phyloP scores from a whole-genome alignment of 2,797 vertebrate species.

The Strix occidentalis region DNA sequence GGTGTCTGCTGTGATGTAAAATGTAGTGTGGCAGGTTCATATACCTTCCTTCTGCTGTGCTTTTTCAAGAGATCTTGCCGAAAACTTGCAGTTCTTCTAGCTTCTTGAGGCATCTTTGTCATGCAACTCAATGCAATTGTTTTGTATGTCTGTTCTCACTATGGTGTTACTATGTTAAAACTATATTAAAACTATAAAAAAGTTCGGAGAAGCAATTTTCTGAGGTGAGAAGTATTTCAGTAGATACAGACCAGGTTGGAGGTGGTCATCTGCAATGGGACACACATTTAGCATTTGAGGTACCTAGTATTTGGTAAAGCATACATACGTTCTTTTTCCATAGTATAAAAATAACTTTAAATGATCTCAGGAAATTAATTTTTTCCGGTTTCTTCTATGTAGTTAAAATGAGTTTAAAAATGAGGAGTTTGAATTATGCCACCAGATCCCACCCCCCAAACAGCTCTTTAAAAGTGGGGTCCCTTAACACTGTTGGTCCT shows the following conservation, averaged over 20 bases:
- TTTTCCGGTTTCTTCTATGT: neutral
- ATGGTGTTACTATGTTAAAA: neutral
- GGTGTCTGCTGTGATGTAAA: neutral
- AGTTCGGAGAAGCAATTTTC: neutral
- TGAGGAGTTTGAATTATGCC: neutral
- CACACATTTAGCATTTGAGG: neutral
- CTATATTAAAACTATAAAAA: neutral
- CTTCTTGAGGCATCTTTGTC: neutral
- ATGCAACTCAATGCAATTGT: neutral
- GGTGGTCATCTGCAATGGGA: neutral
- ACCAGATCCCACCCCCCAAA: neutral
- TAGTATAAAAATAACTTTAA: neutral
- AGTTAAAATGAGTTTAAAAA: neutral
- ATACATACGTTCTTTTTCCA: rapidly evolving
- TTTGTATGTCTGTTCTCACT: neutral
- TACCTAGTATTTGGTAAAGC: neutral
- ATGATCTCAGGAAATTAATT: neutral
- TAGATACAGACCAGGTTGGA: neutral
- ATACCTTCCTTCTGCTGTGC: neutral
- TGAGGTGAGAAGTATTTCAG: neutral
- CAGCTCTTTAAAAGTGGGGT: neutral
- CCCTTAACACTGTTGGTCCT: neutral
- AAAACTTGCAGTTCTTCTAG: neutral
- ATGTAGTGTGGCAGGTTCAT: neutral
- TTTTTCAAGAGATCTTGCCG: neutral